Evolutionary conservation across 2,888 invertebrate genomes (phyloP), one percentile per base, ranked within the genome.

Genomic region (Athalia rosae): DNA sequence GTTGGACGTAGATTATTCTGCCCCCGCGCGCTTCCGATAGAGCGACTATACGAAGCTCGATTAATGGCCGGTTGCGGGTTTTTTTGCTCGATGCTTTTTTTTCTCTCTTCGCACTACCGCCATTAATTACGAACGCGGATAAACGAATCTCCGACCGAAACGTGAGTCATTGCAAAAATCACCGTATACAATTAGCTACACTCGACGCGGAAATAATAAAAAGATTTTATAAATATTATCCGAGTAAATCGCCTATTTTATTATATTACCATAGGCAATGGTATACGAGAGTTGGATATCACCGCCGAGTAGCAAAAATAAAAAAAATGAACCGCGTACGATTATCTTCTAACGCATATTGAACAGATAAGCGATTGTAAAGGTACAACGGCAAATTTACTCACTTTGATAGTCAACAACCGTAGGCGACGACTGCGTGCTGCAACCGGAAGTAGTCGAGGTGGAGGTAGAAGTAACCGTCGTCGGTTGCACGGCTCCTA

Each of bases 401-500:
- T 86, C 80, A 87, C 88, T 88, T 82, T 86, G 86, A 85, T 83
- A 86, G 84, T 88, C 87, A 83, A 85, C 87, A 85, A 86, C 85
- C 85, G 84, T 87, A 80, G 87, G 85, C 82, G 85, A 83, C 73
- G 81, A 82, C 79, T 87, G 87, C 67, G 83, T 84, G 79, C 79
- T 80, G 63, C 79, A 79, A 66, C 81, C 82, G 71, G 74, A 76
- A 59, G 71, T 28, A 59, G 71, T 28, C 28, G 28, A 28, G 28
- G 28, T 28, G 28, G 28, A 1, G 28, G 28, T 80, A 62, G 83
- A 79, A 76, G 79, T 82, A 15, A 82, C 92, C 59, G 92, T 85
- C 63, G 89, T 84, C 74, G 92, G 90, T 80, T 93, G 93, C 62
- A 93, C 93, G 66, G 95, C 92, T 0, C 95, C 95, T 84, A 96